Base-by-base conservation (phyloP, 2,888 invertebrate genomes). In the Suillia variegata region DNA sequence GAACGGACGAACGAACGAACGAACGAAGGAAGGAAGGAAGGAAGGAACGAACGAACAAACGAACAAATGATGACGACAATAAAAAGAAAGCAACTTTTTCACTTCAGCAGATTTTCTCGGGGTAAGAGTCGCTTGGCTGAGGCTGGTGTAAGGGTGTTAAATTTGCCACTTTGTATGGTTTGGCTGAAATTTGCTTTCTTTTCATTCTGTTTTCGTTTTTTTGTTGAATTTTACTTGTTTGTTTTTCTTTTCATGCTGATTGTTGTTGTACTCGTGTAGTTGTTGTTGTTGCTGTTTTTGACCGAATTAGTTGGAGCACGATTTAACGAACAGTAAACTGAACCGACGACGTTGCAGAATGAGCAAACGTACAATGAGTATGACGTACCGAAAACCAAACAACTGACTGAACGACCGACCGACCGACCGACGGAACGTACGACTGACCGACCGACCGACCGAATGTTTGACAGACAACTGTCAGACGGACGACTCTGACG, bases 151-250 rank as follows among this genome's bases (percentile, higher is more conserved):
- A n/a, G n/a, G n/a, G n/a, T n/a, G n/a, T n/a, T n/a, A n/a, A n/a
- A n/a, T n/a, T n/a, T n/a, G n/a, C n/a, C n/a, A n/a, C n/a, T n/a
- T n/a, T n/a, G n/a, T n/a, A n/a, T n/a, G n/a, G n/a, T n/a, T n/a
- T n/a, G n/a, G n/a, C n/a, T n/a, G n/a, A n/a, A n/a, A n/a, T n/a
- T n/a, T n/a, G n/a, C n/a, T n/a, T n/a, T n/a, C n/a, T n/a, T n/a
- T n/a, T n/a, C n/a, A n/a, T n/a, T n/a, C n/a, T n/a, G n/a, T n/a
- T n/a, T n/a, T n/a, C n/a, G n/a, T n/a, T n/a, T n/a, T 56, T 59
- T 61, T 38, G 33, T 53, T 15, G 47, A 50, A 17, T 62, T 55
- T 51, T 24, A 4, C n/a, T 38, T 57, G 47, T 24, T 45, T 50
- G 38, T 45, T 38, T 38, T 49, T 24, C 12, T 24, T 22, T 54